Conservation (phyloP, 2,888 invertebrate species). For the Omphaloscelis lunosa region DNA sequence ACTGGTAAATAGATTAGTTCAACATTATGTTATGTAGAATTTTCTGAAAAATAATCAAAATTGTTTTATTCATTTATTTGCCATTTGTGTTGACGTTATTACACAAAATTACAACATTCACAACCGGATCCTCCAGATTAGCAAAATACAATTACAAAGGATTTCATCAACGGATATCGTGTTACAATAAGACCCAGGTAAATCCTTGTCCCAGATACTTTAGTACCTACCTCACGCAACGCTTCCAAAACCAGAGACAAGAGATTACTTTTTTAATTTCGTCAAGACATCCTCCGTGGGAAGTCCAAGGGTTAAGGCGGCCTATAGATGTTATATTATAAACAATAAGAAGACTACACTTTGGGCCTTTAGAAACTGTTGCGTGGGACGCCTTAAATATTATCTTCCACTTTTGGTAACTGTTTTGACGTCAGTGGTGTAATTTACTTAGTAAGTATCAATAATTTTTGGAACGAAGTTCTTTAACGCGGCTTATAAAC, state of each 20-base stretch:
- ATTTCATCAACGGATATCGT: slow-evolving; percentile 41
- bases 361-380: slow-evolving; percentile 17
- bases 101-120: slow-evolving; percentile 9
- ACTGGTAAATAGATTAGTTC: neutral
- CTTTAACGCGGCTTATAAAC: too few species aligned
- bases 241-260: slow-evolving; percentile 36
- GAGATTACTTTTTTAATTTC: slow-evolving; percentile 45
- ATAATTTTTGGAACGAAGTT: neutral
- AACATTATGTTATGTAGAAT: neutral
- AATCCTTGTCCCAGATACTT: slow-evolving; percentile 37
- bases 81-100: neutral
- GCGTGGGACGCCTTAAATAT: slow-evolving; percentile 24
- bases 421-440: slow-evolving; percentile 8
- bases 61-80: too few species aligned
- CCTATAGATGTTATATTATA: slow-evolving; percentile 1
- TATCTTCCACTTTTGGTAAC: neutral
- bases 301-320: slow-evolving; percentile 22
- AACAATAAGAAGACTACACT: slow-evolving; percentile 7
- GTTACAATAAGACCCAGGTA: slow-evolving; percentile 34
- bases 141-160: slow-evolving; percentile 45
- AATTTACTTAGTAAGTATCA: neutral
- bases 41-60: neutral
- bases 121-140: slow-evolving; percentile 27
- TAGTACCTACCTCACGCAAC: slow-evolving; percentile 25
- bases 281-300: slow-evolving; percentile 25